These are phyloP conservation scores for Cylloceria caligata DNA, from an alignment of 2,888 invertebrate species.

Conservation along the genomic window DNA sequence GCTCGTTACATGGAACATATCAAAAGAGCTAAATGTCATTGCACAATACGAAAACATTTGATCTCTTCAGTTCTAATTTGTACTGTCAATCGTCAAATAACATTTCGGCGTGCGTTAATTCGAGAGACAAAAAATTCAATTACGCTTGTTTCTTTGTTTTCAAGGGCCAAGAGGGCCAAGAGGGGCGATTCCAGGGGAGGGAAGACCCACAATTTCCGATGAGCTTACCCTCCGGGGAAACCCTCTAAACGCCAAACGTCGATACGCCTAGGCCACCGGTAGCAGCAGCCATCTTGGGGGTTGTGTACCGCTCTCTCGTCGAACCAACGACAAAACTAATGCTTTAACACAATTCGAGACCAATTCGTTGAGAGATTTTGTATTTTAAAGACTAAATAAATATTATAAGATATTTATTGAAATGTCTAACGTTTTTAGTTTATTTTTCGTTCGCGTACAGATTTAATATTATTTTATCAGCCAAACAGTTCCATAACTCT, in stretches of 20 bases:
- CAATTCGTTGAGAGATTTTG: constrained; percentile 53
- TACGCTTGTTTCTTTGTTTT: constrained; percentile 82
- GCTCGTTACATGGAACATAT: not conserved
- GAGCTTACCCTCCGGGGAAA: constrained; percentile 84
- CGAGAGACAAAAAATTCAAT: constrained; percentile 80
- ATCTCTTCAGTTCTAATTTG: not conserved
- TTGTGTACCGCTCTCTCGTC: constrained; percentile 78
- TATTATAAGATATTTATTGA: not conserved
- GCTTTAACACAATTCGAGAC: constrained; percentile 77
- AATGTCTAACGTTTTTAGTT: not conserved
- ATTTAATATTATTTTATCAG: not conserved
- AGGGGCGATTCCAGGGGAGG: constrained; percentile 82
- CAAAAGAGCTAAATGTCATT: not conserved
- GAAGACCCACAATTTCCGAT: constrained; percentile 84
- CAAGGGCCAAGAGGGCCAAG: constrained; percentile 74
- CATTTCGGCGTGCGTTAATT: constrained; percentile 73
- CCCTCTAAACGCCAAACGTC: constrained; percentile 84
- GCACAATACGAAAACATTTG: not conserved
- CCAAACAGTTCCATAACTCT: not conserved
- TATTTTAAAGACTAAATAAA: not conserved
- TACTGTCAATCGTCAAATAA: not conserved
- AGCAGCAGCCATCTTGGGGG: constrained; percentile 82
- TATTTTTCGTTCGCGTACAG: not conserved
- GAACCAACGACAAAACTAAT: constrained; percentile 75
- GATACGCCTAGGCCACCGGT: constrained; percentile 78